Base-by-base conservation (phyloP, 2,888 invertebrate species). In the Campoplex nolae region DNA sequence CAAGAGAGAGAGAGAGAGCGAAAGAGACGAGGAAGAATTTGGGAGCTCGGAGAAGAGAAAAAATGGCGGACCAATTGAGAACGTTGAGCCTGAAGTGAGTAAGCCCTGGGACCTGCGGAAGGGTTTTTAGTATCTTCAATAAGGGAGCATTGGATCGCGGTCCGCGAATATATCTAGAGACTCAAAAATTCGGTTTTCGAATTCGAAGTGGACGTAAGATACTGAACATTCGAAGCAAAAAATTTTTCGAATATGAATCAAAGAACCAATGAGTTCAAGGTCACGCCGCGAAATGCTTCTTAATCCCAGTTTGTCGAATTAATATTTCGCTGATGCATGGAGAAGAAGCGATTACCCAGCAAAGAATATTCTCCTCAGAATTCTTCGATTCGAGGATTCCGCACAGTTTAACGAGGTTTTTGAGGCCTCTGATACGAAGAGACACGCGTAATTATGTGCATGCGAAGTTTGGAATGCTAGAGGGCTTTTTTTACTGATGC, bases 21-120 rank as follows among this genome's bases (percentile, higher is more conserved):
- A 73, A 35, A 58, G 48, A 32, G 62, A 54, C n/a, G 62, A 56
- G 62, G 80, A 86, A 82, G 85, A 88, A 88, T 88, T 88, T 87
- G 38, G 87, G 23, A 65, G 85, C 54, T 70, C 32, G 48, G 70
- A 74, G 48, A 70, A 32, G 42, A 42, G 68, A 16, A 38, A 28
- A 32, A 54, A 83, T 45, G 78, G 54, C 71, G 73, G 56, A 28
- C 73, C 84, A 68, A 84, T 74, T 56, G 67, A 68, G 74, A 79
- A 54, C 77, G 73, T 51, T 73, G 28, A 51, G 73, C 56, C 38
- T 56, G 56, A 16, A 32, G 32, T 58, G 58, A 3, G 62, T 28
- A 65, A 65, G 11, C 62, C 48, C 48, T 11, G 35, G 51, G 73
- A 73, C 54, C 73, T 58, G 58, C 42, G 42, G 28, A 23, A n/a